These are phyloP conservation scores for Brachionus rotundiformis DNA, from an alignment of 1,140 invertebrate species.

Conservation along the genomic window DNA sequence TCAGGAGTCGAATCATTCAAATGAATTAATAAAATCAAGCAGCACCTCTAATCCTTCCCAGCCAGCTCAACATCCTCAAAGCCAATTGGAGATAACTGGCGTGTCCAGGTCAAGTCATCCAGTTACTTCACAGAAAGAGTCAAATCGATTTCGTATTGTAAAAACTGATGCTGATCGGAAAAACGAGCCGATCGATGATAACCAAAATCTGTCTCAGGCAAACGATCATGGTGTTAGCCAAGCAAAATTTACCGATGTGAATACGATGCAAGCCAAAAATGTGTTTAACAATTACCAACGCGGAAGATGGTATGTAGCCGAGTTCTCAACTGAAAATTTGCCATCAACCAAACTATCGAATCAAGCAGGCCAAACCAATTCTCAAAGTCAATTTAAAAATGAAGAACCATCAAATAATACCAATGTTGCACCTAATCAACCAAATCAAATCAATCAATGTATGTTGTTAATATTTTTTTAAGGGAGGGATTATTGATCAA, in stretches of 20 bases:
- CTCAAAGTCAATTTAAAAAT: slow-evolving; percentile 20
- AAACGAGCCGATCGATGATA: background rate
- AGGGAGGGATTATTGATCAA: background rate
- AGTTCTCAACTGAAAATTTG: slow-evolving; percentile 6
- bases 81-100: slow-evolving; percentile 48
- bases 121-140: background rate
- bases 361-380: background rate
- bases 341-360: background rate
- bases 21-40: background rate
- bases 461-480: background rate
- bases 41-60: background rate
- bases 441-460: background rate
- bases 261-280: background rate
- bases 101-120: slow-evolving; percentile 13
- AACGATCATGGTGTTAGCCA: background rate
- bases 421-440: background rate
- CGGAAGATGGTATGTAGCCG: slow-evolving; percentile 40
- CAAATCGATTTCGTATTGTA: slow-evolving; percentile 40
- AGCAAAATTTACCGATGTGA: background rate
- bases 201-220: background rate
- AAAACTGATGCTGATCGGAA: slow-evolving; percentile 44
- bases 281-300: background rate
- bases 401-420: background rate
- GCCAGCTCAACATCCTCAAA: background rate
- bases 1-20: background rate